phyloP scores from a whole-genome alignment of 2,888 invertebrate species.

The Nemapogon koenigi region DNA sequence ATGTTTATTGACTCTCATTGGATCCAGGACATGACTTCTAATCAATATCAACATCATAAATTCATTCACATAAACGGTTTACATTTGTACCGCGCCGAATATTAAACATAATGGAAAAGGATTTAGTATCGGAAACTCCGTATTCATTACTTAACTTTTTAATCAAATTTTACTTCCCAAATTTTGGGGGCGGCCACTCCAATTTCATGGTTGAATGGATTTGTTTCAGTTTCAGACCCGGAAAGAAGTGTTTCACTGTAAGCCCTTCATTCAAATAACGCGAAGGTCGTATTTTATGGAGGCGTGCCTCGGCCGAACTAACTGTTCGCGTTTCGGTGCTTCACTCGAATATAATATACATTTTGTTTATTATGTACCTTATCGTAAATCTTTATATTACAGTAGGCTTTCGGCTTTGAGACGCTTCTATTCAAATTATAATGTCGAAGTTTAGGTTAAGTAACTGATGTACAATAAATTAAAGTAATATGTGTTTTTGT shows the following conservation, averaged over 20 bases:
- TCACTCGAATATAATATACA: background rate
- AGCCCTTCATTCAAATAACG: conserved; percentile 46
- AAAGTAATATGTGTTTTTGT: conserved; percentile 27
- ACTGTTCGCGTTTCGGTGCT: background rate
- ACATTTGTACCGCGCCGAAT: background rate
- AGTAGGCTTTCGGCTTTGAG: too few relatives aligned
- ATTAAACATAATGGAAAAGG: background rate
- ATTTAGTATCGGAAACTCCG: background rate
- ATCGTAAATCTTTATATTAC: too few relatives aligned
- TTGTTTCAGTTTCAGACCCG: conserved; percentile 36
- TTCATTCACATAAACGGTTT: background rate
- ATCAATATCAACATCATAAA: background rate
- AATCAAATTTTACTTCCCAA: conserved; percentile 47
- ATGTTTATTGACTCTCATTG: conserved; percentile 6
- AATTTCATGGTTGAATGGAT: conserved; percentile 52
- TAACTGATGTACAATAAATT: too few relatives aligned
- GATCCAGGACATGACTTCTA: conserved; percentile 2
- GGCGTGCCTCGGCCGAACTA: background rate
- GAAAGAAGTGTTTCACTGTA: conserved; percentile 52
- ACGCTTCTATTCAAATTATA: too few relatives aligned
- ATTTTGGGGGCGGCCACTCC: conserved; percentile 48
- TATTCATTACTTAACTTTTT: conserved; percentile 22
- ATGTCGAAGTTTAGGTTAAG: too few relatives aligned
- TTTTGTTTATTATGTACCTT: too few relatives aligned
- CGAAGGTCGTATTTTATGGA: conserved; percentile 24